Evolutionary conservation across 2,888 invertebrate species (phyloP).

Genomic region (Pollenia amentaria): DNA sequence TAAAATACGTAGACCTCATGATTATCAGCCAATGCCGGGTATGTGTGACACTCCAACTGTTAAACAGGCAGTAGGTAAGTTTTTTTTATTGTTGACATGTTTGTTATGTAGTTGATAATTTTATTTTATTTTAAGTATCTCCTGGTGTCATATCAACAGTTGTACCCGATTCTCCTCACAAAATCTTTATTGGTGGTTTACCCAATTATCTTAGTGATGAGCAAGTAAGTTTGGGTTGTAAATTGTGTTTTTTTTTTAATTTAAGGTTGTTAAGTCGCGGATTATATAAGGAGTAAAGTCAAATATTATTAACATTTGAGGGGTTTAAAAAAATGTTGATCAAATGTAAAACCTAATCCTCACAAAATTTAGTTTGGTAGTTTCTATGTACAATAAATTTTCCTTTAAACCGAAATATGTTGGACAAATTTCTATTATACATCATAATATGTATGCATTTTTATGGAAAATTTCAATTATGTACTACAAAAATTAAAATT

Average conservation of each 20-base stretch:
- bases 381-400: too few species aligned
- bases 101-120: background rate
- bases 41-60: conserved; percentile 94
- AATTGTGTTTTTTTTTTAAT: background rate
- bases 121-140: conserved; percentile 46
- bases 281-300: too few species aligned
- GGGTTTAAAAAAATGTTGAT: too few species aligned
- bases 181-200: conserved; percentile 99
- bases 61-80: conserved; percentile 90
- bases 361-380: too few species aligned
- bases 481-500: too few species aligned
- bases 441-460: too few species aligned
- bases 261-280: background rate
- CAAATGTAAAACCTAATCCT: too few species aligned
- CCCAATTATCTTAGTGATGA: conserved; percentile 99
- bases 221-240: conserved; percentile 89
- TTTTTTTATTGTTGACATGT: conserved; percentile 82
- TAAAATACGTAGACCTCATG: conserved; percentile 98
- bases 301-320: too few species aligned
- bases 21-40: conserved; percentile 99
- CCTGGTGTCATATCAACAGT: conserved; percentile 94
- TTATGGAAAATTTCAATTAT: too few species aligned
- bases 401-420: too few species aligned
- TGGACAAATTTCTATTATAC: too few species aligned
- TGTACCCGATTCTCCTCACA: conserved; percentile 99